Evolutionary conservation across 2,113 vertebrate genomes (phyloP).

Genomic region (Parus major): DNA sequence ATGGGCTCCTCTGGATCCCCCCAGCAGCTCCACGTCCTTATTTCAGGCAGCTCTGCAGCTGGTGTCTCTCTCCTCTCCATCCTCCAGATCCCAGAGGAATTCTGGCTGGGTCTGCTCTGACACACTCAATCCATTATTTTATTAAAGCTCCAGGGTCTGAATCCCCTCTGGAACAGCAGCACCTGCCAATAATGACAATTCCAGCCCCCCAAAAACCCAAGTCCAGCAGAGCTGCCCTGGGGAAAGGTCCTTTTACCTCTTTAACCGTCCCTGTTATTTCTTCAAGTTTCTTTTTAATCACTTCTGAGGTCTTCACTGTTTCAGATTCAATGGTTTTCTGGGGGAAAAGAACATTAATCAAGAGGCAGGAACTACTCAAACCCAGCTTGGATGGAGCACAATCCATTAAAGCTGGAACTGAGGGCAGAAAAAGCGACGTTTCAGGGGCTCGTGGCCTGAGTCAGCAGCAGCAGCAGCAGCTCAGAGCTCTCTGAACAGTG

Average conservation of each 20-base stretch:
- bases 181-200: background rate
- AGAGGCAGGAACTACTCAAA: background rate
- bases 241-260: constrained; percentile 77
- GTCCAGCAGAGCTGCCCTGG: background rate
- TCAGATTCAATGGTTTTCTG: constrained; percentile 97
- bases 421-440: background rate
- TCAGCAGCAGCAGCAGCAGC: background rate
- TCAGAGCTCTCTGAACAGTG: background rate
- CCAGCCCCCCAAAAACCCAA: background rate
- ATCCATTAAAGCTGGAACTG: rapidly evolving
- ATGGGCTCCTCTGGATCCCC: background rate
- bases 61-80: background rate
- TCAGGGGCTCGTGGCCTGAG: background rate
- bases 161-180: background rate
- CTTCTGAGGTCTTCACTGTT: constrained; percentile 90
- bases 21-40: background rate
- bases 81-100: background rate
- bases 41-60: background rate
- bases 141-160: background rate
- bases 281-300: constrained; percentile 88
- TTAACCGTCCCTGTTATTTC: constrained; percentile 88
- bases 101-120: background rate
- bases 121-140: background rate
- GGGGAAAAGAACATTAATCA: background rate
- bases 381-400: background rate